Base-by-base conservation (phyloP, 92 coral and sea anemone species). In the Phenganax marumi region DNA sequence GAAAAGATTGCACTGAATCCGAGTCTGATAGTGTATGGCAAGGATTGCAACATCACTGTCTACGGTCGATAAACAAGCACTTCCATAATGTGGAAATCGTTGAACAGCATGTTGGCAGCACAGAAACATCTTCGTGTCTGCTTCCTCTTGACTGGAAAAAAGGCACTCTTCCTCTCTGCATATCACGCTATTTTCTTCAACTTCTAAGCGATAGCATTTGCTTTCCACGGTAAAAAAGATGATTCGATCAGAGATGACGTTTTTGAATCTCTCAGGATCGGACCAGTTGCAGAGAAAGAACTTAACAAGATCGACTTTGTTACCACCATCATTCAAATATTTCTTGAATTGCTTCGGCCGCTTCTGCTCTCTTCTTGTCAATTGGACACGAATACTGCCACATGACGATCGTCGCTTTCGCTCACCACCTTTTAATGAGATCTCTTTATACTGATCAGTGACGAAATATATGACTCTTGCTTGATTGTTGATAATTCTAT, bases 301-400 rank as follows among this genome's bases (percentile, higher is more conserved):
- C 43, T 25, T 68, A 50, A 68, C 74, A 8, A 68, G 47, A n/a
- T 68, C 74, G 74, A 68, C 74, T 68, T 68, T 68, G 74, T 68
- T 68, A 21, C 74, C 11, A 68, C 74, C 74, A 50, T 68, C 74
- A 8, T 50, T 23, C 24, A 68, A 50, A 33, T 68, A 68, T 25
- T 68, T 68, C 74, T 68, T 68, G 24, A 68, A 68, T 33, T 68
- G 74, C 74, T 68, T 68, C 17, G 74, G 74, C 7, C 74, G 47
- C 43, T 68, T 68, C 50, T 68, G 74, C 33, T 68, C 74, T 68
- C 74, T 68, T 68, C 74, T 68, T 4, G 46, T 68, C 74, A 68
- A 33, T 33, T 68, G 74, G 46, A 68, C 50, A 33, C 46, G 74
- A n/a, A 68, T 68, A 68, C 74, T 68, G 43, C 74, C 74, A 68